phyloP scores from a whole-genome alignment of 2,797 vertebrate species.

The Bradypus variegatus region DNA sequence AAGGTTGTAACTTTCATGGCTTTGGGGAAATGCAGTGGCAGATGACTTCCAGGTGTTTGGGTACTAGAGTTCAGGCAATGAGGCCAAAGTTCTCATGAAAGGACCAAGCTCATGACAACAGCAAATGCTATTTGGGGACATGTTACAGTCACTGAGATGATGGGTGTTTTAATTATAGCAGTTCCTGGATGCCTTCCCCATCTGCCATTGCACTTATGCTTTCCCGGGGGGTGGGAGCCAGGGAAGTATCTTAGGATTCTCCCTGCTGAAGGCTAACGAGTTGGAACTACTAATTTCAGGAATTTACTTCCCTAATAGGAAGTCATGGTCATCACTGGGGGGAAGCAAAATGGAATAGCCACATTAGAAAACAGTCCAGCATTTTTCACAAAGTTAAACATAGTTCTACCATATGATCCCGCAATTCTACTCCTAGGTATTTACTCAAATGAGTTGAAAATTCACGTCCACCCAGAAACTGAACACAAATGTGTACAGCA shows the following conservation, averaged over 20 bases:
- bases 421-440: neutral
- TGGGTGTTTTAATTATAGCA: no score
- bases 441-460: neutral
- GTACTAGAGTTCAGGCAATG: conserved; percentile 28
- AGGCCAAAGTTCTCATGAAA: conserved; percentile 29
- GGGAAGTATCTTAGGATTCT: conserved; percentile 5
- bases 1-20: neutral
- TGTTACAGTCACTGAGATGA: neutral
- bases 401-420: neutral
- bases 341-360: no score
- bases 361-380: no score
- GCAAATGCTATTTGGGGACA: neutral
- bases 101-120: neutral
- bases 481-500: no score
- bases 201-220: neutral
- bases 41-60: conserved; percentile 28
- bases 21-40: neutral
- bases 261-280: neutral
- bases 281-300: conserved; percentile 26
- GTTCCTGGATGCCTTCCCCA: neutral
- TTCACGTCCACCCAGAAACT: no score
- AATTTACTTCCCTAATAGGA: neutral
- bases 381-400: neutral
- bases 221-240: neutral
- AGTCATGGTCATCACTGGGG: no score